These are phyloP conservation scores for Dinomys branickii DNA, from an alignment of 2,113 vertebrate species.

Conservation along the genomic window DNA sequence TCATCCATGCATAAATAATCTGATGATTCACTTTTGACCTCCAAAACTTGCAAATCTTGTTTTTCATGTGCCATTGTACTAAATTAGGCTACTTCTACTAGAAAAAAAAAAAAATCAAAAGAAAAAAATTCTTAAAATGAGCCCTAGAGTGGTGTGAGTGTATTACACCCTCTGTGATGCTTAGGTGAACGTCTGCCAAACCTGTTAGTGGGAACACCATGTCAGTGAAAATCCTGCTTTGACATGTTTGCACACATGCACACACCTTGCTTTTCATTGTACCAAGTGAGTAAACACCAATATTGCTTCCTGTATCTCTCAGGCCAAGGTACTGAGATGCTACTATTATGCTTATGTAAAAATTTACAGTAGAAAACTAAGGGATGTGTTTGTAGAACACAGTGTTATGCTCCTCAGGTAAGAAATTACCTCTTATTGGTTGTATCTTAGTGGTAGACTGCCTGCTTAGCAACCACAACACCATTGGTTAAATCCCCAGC, in stretches of 20 bases:
- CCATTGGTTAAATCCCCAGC: neutral
- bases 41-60: neutral
- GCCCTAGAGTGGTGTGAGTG: neutral
- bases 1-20: neutral
- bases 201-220: neutral
- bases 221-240: neutral
- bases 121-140: neutral
- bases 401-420: neutral
- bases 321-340: neutral
- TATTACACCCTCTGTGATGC: neutral
- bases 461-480: neutral
- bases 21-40: neutral
- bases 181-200: neutral
- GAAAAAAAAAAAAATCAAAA: neutral
- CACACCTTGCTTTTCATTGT: neutral
- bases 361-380: neutral
- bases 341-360: neutral
- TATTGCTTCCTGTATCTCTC: neutral
- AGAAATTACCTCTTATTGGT: neutral
- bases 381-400: neutral
- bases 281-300: neutral
- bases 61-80: neutral
- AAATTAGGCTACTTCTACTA: neutral
- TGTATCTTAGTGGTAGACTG: neutral
- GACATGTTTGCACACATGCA: neutral